phyloP scores from a whole-genome alignment of 2,888 invertebrate genomes.

The Pachymerium ferrugineum region DNA sequence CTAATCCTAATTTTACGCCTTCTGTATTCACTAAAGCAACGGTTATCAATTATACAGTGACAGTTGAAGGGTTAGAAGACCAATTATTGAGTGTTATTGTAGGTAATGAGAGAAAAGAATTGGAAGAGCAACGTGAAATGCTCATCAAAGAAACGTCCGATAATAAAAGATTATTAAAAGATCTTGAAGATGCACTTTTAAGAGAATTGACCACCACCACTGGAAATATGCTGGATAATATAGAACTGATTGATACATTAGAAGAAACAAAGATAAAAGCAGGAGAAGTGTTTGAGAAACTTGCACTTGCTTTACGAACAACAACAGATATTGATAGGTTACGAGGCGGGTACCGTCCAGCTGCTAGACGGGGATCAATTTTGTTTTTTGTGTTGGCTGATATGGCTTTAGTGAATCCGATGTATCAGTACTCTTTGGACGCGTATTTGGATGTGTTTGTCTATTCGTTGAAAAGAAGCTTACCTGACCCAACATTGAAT shows the following conservation, averaged over 20 bases:
- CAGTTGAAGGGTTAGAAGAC: conserved; percentile 81
- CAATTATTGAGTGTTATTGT: conserved; percentile 86
- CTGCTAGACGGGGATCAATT: conserved; percentile 78
- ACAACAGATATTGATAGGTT: conserved; percentile 73
- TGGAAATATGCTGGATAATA: conserved; percentile 89
- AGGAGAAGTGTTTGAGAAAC: conserved; percentile 70
- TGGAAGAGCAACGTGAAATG: conserved; percentile 78
- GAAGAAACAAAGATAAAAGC: conserved; percentile 87
- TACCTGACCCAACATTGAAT: conserved; percentile 69
- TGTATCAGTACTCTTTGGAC: conserved; percentile 87
- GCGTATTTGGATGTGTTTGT: conserved; percentile 80
- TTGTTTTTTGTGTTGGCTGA: conserved; percentile 85
- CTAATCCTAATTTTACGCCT: conserved; percentile 82
- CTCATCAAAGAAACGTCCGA: conserved; percentile 78
- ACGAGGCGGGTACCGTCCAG: conserved; percentile 77
- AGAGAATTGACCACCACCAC: conserved; percentile 77
- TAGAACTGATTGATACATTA: conserved; percentile 73
- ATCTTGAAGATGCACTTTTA: conserved; percentile 77
- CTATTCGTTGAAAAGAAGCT: conserved; percentile 70
- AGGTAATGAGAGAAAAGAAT: conserved; percentile 74
- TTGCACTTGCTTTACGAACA: conserved; percentile 69
- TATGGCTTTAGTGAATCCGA: conserved; percentile 78
- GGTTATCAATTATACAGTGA: conserved; percentile 88
- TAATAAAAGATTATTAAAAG: conserved; percentile 74
- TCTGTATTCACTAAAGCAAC: conserved; percentile 78